Conservation (phyloP, 2,888 invertebrate species). For the Miltochrista miniata region DNA sequence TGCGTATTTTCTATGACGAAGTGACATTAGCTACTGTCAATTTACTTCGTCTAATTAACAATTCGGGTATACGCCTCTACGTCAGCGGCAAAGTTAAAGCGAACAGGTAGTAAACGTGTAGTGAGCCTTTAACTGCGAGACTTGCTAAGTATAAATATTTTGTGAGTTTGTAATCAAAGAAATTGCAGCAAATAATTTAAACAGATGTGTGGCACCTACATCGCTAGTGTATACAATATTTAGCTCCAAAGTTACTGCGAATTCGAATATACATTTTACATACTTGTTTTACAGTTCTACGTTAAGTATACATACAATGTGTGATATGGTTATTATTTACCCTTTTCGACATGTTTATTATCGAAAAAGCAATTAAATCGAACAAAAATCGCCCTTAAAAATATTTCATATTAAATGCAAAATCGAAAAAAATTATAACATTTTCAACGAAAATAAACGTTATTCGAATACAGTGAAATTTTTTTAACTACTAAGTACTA, state of each 20-base stretch:
- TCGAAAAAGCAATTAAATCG: conserved; percentile 34
- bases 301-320: conserved; percentile 70
- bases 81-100: too few species aligned
- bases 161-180: too few species aligned
- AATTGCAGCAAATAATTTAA: conserved; percentile 25
- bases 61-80: too few species aligned
- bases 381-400: conserved; percentile 31
- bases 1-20: too few species aligned
- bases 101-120: too few species aligned
- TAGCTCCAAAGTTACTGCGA: conserved; percentile 46
- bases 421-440: conserved; percentile 31
- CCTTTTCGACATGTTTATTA: conserved; percentile 40
- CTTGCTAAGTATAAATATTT: too few species aligned
- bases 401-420: conserved; percentile 46
- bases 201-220: conserved; percentile 31
- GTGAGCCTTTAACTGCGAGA: background rate
- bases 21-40: too few species aligned
- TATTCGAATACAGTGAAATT: conserved; percentile 35
- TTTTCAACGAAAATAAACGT: conserved; percentile 25
- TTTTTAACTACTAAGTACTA: conserved; percentile 62
- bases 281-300: conserved; percentile 58
- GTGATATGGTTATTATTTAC: conserved; percentile 78
- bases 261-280: conserved; percentile 61
- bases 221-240: conserved; percentile 34
- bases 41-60: too few species aligned